Conservation (phyloP, 2,797 vertebrate genomes). For the Betta splendens region DNA sequence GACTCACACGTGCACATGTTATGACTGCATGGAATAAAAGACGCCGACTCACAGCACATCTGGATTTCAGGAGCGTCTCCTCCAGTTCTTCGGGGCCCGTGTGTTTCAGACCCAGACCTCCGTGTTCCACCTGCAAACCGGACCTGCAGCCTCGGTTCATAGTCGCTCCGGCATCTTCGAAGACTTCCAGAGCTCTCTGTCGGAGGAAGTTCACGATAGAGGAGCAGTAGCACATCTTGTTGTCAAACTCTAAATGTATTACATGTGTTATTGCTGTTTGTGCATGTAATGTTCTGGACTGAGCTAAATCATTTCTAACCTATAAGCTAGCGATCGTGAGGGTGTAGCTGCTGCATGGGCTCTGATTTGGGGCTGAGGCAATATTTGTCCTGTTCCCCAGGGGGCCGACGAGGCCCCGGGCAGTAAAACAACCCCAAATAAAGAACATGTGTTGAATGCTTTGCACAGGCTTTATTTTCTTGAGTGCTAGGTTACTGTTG, state of each 20-base stretch:
- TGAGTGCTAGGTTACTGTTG: background rate
- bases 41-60: background rate
- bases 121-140: conserved; percentile 33
- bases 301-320: background rate
- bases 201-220: conserved; percentile 36
- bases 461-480: background rate
- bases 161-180: too few relatives aligned
- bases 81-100: conserved; percentile 20
- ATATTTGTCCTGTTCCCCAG: background rate
- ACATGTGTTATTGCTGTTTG: too few relatives aligned
- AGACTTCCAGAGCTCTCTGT: conserved; percentile 39
- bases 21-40: background rate
- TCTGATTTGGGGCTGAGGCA: background rate
- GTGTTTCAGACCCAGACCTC: conserved; percentile 34
- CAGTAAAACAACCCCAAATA: background rate
- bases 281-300: background rate
- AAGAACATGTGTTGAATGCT: background rate
- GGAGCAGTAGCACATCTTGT: conserved; percentile 41
- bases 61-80: conserved; percentile 15
- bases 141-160: conserved; percentile 31
- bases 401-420: background rate
- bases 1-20: conserved; percentile 12
- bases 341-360: background rate
- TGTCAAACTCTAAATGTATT: too few relatives aligned
- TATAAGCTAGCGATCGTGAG: background rate